Percentiles rank a stretch among this genome's conserved stretches.
Evolutionary conservation across 2,113 vertebrate species (phyloP).

Genomic region (Datnioides undecimradiatus): DNA sequence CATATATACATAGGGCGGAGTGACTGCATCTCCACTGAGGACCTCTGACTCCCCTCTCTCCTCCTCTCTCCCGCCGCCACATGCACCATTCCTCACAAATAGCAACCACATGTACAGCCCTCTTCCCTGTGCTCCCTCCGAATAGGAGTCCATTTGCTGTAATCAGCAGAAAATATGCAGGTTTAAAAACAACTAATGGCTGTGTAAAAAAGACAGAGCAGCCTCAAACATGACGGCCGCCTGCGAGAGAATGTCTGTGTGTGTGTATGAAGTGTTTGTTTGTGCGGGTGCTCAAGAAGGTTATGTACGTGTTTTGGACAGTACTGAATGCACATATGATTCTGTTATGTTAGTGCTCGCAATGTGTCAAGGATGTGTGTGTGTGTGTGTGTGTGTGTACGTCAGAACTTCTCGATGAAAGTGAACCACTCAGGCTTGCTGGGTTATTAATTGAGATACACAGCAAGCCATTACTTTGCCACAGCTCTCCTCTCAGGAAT

Average conservation of each 20-base stretch:
- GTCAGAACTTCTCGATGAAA: slow-evolving; percentile 25
- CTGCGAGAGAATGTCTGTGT: slow-evolving; percentile 54
- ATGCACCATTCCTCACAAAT: slow-evolving; percentile 92
- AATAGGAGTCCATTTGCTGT: slow-evolving; percentile 91
- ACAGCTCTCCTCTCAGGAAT: slow-evolving; percentile 65
- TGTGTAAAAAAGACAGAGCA: slow-evolving; percentile 72
- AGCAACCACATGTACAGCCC: slow-evolving; percentile 95
- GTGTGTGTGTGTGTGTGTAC: neutral
- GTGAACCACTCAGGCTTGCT: slow-evolving; percentile 18
- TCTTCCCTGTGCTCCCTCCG: slow-evolving; percentile 85
- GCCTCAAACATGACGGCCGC: slow-evolving; percentile 58
- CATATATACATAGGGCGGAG: slow-evolving; percentile 51
- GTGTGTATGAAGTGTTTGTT: slow-evolving; percentile 47
- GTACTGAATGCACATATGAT: neutral
- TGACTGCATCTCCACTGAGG: slow-evolving; percentile 90
- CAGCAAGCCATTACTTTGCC: slow-evolving; percentile 46
- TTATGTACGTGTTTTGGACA: slow-evolving; percentile 37
- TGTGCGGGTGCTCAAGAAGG: slow-evolving; percentile 36
- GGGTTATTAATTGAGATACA: slow-evolving; percentile 56
- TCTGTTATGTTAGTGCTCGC: slow-evolving; percentile 32
- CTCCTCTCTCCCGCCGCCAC: slow-evolving; percentile 85
- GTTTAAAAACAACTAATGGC: slow-evolving; percentile 89
- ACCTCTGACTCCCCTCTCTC: slow-evolving; percentile 83
- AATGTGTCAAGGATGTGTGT: slow-evolving; percentile 43
- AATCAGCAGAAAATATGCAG: slow-evolving; percentile 96